Evolutionary conservation across 2,888 invertebrate species (phyloP), one percentile per base, ranked within the genome.

Genomic region (Melanargia galathea): DNA sequence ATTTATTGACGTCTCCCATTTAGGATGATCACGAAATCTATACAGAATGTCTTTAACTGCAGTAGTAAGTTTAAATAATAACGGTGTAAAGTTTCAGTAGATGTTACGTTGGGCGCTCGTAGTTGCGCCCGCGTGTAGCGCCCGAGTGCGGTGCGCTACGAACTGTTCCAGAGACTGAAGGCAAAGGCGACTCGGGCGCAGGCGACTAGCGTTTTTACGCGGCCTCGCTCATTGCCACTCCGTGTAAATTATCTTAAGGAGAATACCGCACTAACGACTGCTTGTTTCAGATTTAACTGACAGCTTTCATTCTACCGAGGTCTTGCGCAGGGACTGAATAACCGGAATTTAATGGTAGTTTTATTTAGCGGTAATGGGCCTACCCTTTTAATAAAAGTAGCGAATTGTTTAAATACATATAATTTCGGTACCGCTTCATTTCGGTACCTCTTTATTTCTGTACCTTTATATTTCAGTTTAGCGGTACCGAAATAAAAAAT

Each of bases 151-250:
- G 80, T 75, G 73, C 75, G 78, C 83, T 84, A 79, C 82, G 81
- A 76, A 78, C 80, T 79, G 82, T 78, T 79, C 78, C 76, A 75
- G 55, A 75, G 78, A 86, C 84, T 84, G 84, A 83, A 79, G 70
- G 49, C 51, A 51, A 51, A 59, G 51, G 46, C 46, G 13, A 40
- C 74, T 71, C 76, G 55, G 58, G 69, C 78, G 76, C 75, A 72
- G 67, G 68, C 71, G 73, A 71, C 72, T 73, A 54, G 45, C 56
- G 62, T 69, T 71, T n/a, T 75, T 75, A 72, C 69, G 67, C 75
- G 75, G 69, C 73, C 72, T 71, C 70, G 72, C 82, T 86, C 87
- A 86, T 86, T 87, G 88, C 86, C 87, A 81, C 81, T 74, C n/a
- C 59, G 30, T 26, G 48, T 58, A 58, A 58, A 58, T 58, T 35